Evolutionary conservation across 2,113 vertebrate genomes (phyloP).

Genomic region (Apteryx mantelli): DNA sequence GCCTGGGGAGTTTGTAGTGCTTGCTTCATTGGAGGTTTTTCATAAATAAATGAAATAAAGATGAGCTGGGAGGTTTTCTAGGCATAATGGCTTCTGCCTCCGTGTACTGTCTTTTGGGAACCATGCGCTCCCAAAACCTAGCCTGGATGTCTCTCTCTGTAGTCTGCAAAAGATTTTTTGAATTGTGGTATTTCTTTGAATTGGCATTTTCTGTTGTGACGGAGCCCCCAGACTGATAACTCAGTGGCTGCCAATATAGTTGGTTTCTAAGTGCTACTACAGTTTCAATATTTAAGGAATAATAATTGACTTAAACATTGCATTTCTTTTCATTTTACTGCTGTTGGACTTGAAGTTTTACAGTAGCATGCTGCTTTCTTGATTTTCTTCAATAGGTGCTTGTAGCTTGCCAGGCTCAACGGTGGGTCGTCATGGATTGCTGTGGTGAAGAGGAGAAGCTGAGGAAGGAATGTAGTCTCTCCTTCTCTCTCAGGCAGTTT

Average conservation of each 20-base stretch:
- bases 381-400: background rate
- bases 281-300: background rate
- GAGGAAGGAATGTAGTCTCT: background rate
- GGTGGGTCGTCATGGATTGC: no score
- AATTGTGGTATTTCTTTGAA: background rate
- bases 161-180: background rate
- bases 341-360: background rate
- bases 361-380: background rate
- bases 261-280: background rate
- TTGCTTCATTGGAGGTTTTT: background rate
- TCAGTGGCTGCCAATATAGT: background rate
- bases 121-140: background rate
- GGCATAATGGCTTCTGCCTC: background rate
- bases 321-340: background rate
- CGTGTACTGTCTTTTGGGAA: background rate
- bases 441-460: background rate
- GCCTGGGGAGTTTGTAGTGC: background rate
- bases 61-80: background rate
- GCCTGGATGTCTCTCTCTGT: background rate
- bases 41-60: slow-evolving; percentile 37
- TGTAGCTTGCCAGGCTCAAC: background rate
- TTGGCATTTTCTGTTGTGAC: background rate
- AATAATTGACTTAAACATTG: background rate
- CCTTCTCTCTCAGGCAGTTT: background rate
- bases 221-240: background rate